Evolutionary conservation across 2,113 vertebrate species (phyloP).

Genomic region (Spilogale gracilis): DNA sequence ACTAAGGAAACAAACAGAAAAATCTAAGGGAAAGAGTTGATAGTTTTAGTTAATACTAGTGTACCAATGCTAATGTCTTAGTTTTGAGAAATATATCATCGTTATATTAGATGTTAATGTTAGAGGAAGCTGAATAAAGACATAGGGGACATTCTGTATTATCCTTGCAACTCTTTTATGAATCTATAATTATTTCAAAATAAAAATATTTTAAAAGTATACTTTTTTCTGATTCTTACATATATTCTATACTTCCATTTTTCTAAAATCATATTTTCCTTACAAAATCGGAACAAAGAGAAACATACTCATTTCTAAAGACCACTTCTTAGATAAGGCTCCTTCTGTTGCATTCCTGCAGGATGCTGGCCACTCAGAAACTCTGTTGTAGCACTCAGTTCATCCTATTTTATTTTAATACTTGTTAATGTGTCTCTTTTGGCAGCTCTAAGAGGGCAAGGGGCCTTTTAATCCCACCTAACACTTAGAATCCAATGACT

Average conservation of each 20-base stretch:
- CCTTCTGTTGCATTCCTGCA: neutral
- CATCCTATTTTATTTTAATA: constrained; percentile 25
- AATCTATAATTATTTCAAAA: constrained; percentile 61
- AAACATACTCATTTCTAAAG: constrained; percentile 35
- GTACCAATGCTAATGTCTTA: neutral
- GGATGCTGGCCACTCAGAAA: constrained; percentile 25
- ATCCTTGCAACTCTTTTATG: constrained; percentile 9
- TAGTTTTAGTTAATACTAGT: neutral
- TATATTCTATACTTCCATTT: neutral
- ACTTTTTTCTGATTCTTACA: neutral
- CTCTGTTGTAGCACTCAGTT: neutral
- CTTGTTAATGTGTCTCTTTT: constrained; percentile 5
- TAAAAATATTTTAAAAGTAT: constrained; percentile 34
- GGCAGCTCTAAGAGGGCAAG: constrained; percentile 23
- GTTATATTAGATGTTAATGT: neutral
- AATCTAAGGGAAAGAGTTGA: neutral
- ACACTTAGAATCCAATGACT: constrained; percentile 28
- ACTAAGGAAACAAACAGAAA: neutral
- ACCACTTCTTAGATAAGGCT: neutral
- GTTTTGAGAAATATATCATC: neutral
- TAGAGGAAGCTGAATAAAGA: neutral
- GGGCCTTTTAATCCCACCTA: constrained; percentile 30
- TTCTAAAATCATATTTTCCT: constrained; percentile 1
- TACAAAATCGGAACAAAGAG: constrained; percentile 51
- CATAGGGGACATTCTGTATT: neutral